Conservation (phyloP, 2,888 invertebrate genomes). For the Sympetrum striolatum region DNA sequence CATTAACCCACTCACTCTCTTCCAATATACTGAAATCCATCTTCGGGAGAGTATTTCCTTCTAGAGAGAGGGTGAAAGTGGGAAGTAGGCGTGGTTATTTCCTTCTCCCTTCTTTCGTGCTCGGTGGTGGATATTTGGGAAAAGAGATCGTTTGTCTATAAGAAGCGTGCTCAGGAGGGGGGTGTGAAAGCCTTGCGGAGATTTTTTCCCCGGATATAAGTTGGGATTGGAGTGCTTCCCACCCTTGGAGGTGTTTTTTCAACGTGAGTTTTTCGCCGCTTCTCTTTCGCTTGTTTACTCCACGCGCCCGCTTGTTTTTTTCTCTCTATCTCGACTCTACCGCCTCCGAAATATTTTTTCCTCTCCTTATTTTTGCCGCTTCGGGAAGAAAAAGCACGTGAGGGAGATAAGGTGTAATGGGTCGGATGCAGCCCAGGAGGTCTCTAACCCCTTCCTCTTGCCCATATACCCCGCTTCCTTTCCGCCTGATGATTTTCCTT, state of each 20-base stretch:
- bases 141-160: background rate
- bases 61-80: background rate
- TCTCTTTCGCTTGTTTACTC: background rate
- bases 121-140: background rate
- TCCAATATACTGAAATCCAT: background rate
- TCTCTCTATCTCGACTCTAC: background rate
- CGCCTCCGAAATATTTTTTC: background rate
- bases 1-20: background rate
- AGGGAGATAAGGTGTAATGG: constrained; percentile 33
- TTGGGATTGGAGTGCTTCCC: background rate
- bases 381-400: background rate
- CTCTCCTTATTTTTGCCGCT: background rate
- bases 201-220: background rate
- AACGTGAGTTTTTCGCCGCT: background rate
- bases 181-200: background rate
- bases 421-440: background rate
- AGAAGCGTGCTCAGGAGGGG: background rate
- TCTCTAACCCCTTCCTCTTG: background rate
- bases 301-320: background rate
- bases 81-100: background rate
- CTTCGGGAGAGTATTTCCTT: background rate
- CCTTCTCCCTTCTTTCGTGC: background rate
- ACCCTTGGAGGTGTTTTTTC: background rate
- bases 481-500: background rate
- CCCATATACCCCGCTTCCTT: background rate